Percentiles rank a stretch among this genome's conserved stretches.
phyloP scores from a whole-genome alignment of 2,113 vertebrate species.

The Thunnus maccoyii region DNA sequence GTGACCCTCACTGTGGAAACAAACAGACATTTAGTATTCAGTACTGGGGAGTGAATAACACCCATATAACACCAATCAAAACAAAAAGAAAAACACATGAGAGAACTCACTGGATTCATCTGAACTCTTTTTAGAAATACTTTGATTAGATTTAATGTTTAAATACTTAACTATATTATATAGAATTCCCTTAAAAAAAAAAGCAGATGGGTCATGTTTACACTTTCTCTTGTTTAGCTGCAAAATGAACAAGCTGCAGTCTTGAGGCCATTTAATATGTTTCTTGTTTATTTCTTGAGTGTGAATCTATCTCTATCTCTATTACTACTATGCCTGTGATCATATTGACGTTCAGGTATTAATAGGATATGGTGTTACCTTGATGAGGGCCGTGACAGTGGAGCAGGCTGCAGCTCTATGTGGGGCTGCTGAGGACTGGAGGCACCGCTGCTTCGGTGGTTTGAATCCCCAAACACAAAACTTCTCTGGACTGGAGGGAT shows the following conservation, averaged over 20 bases:
- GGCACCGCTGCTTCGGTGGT: slow-evolving; percentile 90
- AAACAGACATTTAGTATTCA: not conserved
- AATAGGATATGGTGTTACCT: slow-evolving; percentile 82
- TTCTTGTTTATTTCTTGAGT: not conserved
- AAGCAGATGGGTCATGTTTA: not conserved
- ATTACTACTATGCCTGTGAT: not conserved
- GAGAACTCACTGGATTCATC: too few species aligned
- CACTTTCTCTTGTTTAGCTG: not conserved
- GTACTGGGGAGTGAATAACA: too few species aligned
- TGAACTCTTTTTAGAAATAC: too few species aligned
- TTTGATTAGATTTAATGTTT: too few species aligned
- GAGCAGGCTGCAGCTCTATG: slow-evolving; percentile 89
- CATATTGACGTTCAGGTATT: not conserved
- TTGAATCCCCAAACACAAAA: slow-evolving; percentile 93
- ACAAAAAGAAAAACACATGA: too few species aligned
- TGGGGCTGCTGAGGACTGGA: slow-evolving; percentile 89
- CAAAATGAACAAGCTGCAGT: not conserved
- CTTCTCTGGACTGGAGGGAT: slow-evolving; percentile 91
- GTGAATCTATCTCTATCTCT: not conserved
- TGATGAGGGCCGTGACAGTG: slow-evolving; percentile 89
- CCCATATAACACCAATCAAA: too few species aligned
- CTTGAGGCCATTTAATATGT: not conserved
- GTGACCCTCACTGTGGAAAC: slow-evolving; percentile 89
- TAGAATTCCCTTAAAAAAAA: not conserved
- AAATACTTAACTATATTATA: too few species aligned